Conservation (phyloP, 2,113 vertebrate species). For the Actenoides hombroni region DNA sequence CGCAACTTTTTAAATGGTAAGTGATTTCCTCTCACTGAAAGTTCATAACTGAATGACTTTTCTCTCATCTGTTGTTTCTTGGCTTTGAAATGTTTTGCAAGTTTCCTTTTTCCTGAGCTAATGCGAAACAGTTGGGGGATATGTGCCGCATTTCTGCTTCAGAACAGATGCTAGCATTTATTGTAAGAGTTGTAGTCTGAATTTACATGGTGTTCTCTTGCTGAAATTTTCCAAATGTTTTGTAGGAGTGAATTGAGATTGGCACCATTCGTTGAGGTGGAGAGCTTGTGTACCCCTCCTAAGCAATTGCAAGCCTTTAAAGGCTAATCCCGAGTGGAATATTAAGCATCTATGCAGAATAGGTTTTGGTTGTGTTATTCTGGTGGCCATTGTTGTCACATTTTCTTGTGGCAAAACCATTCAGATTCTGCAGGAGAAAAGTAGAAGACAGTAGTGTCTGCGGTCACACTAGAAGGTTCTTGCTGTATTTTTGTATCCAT, state of each 20-base stretch:
- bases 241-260: conserved; percentile 46
- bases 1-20: conserved; percentile 98
- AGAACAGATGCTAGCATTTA: conserved; percentile 54
- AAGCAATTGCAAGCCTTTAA: neutral
- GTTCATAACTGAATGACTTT: neutral
- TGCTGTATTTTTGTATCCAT: neutral
- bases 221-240: conserved; percentile 57
- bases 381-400: neutral
- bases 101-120: neutral
- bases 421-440: neutral
- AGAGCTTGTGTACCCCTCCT: neutral
- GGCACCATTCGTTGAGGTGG: neutral
- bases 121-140: conserved; percentile 15
- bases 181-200: neutral
- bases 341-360: neutral
- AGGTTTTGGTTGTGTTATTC: neutral
- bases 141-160: neutral
- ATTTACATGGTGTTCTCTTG: conserved; percentile 40
- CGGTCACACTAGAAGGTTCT: neutral
- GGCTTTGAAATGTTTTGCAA: neutral
- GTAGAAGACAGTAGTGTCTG: neutral
- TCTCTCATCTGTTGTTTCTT: conserved; percentile 15
- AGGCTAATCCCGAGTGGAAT: neutral
- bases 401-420: neutral
- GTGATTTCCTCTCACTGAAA: neutral